phyloP scores from a whole-genome alignment of 2,888 invertebrate species.

The Galerucella calmariensis region DNA sequence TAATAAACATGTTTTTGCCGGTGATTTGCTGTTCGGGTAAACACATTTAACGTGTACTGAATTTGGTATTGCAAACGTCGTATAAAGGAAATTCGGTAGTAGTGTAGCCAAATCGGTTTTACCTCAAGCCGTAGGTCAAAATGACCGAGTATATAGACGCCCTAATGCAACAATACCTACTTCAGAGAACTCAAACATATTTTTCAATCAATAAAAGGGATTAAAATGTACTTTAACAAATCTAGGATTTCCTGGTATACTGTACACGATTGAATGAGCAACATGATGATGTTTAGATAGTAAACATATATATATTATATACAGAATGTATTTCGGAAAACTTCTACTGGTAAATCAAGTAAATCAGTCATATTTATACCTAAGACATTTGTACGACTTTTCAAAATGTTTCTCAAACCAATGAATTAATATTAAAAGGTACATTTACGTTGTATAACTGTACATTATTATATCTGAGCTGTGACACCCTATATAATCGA shows the following conservation, averaged over 20 bases:
- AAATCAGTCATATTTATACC: not conserved
- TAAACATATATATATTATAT: not conserved
- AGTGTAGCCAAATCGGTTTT: too few species aligned
- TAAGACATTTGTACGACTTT: not conserved
- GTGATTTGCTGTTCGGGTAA: not conserved
- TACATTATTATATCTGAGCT: not conserved
- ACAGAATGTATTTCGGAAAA: not conserved
- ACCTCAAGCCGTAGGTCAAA: too few species aligned
- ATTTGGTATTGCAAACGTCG: not conserved
- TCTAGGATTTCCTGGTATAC: not conserved
- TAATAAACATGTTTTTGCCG: not conserved
- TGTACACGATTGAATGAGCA: constrained; percentile 1
- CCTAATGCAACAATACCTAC: too few species aligned
- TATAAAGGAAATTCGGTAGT: too few species aligned
- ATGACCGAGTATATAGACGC: too few species aligned
- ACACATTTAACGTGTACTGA: not conserved
- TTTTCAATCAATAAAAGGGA: not conserved
- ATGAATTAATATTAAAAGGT: not conserved
- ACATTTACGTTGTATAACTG: too few species aligned
- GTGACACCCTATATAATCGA: constrained; percentile 22
- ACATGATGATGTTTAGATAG: not conserved
- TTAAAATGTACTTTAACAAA: not conserved
- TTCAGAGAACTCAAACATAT: too few species aligned
- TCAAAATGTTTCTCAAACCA: too few species aligned
- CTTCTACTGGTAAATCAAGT: not conserved